Base-by-base conservation (phyloP, 2,113 vertebrate genomes). In the Centropus bengalensis region DNA sequence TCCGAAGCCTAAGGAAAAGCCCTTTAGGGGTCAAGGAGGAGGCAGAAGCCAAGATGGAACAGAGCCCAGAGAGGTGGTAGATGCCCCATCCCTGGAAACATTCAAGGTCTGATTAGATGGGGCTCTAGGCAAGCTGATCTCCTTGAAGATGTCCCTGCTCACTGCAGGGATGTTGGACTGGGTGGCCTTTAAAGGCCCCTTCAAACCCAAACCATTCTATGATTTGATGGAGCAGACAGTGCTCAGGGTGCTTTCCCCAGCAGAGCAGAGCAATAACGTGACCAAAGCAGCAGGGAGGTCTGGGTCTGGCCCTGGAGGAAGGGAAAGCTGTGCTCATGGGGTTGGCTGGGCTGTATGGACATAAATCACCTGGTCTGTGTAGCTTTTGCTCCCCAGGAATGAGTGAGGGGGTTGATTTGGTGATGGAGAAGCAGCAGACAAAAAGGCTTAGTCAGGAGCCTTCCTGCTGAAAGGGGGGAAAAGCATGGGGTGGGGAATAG, bases 401-500 rank as follows among this genome's bases (percentile, higher is more conserved):
- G 14, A 82, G 47, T 0, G 8, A 45, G 23, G 0, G 6, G 15
- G 27, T 19, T 66, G 45, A 40, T 60, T 66, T 54, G 40, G 38
- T 5, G 20, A 27, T 16, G 67, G 36, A 2, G 10, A 69, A 84
- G 63, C 23, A 64, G 54, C 20, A 68, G 60, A 23, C 1, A 13
- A 24, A 32, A 32, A 69, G 33, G 44, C 12, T 69, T 7, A 14
- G 32, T 47, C 70, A 45, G 54, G 47, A 58, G 36, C 38, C 22
- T 27, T 14, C 38, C 59, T 49, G 47, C 21, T 44, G 33, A 45
- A 44, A 55, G 20, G 6, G 47, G 45, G 32, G 15, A 64, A 66
- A 75, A 36, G 7, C 20, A 63, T 6, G 2, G 8, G 2, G 8
- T 6, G 12, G 6, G 8, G 17, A 30, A 27, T 7, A 3, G 8